Base-by-base conservation (phyloP, 23 tunicate species). In the Ascidia mentula region DNA sequence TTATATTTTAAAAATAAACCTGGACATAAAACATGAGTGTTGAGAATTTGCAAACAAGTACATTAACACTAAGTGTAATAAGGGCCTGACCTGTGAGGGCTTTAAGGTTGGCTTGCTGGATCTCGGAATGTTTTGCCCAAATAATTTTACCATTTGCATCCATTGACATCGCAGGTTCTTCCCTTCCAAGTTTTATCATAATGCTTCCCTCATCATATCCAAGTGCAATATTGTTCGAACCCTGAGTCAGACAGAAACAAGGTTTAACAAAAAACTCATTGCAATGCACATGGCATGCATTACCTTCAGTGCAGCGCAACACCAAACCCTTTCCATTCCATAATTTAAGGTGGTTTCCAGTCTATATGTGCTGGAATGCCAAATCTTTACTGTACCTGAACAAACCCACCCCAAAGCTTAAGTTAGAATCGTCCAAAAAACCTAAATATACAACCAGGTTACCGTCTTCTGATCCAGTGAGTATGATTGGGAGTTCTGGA, bases 81-180 rank as follows among this genome's bases (percentile, higher is more conserved):
- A 37, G 4, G 6, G 22, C 9, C 78, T 24, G 40, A 92, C 97
- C 91, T 32, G 85, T 28, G 78, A 93, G 72, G 1, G 94, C 89
- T 72, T 88, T 93, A 53, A 93, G 77, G 40, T 93, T 93, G 20
- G 98, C 98, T 71, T 96, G 99, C 46, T 92, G 97, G 13, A 96
- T 87, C 60, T 96, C 99, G n/a, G 99, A 96, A 45, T 96, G 97
- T 59, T 88, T 89, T 40, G 99, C 97, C 99, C 99, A 96, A 40
- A 96, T 96, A n/a, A 96, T 84, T 74, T 96, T 96, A 30, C 99
- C 99, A 38, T 88, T 96, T 28, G 59, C 60, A 42, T 96, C 99
- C 99, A 96, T 96, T 37, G 99, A 91, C 89, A 96, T 92, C 20
- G 99, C 99, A 17, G 99, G 99, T 61, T 96, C 99, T 36, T 96